Evolutionary conservation across 1,140 invertebrate species (phyloP), one percentile per base, ranked within the genome.

Genomic region (Drosophila varians): DNA sequence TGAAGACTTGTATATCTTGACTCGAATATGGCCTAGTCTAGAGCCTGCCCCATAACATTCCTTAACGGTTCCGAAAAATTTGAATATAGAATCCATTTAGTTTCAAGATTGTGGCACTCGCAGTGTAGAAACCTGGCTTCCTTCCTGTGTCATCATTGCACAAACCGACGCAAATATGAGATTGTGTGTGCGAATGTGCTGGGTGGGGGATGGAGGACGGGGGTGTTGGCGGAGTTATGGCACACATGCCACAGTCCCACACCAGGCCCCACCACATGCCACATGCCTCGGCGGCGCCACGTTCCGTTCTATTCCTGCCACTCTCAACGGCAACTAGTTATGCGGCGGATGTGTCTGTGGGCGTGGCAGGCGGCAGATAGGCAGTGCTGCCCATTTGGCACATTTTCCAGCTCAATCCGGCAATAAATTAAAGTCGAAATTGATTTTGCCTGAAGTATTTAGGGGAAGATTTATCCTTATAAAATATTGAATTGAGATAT

Each of bases 271-370:
- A 60, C 60, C 60, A 43, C 64, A 68, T 80, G 73, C 73, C 77
- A 82, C 73, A 83, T 74, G 78, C 77, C 47, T 58, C 36, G 64
- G 49, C 70, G 66, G 53, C 55, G 16, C 55, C 72, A 68, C 64
- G 64, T 68, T 68, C 64, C 62, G 62, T 66, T 66, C 61, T 48
- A 66, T 64, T 61, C 56, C 56, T 64, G 60, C 60, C 60, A 64
- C 60, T 64, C 60, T 61, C 64, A 26, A 68, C 52, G 78, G 69
- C 78, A 82, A 78, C 78, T 83, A 83, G 78, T 83, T 83, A 84
- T 83, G 74, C 74, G 79, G 72, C 73, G 64, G 64, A 66, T 66
- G 64, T 66, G 64, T 66, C 60, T 53, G 47, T 52, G 38, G 64
- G 64, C 38, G 62, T 64, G 60, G 56, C 60, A 38, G 42, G 60